Percentiles rank a stretch among this genome's conserved stretches.
phyloP scores from a whole-genome alignment of 1,140 invertebrate genomes.

The Ctenoplectra terminalis region DNA sequence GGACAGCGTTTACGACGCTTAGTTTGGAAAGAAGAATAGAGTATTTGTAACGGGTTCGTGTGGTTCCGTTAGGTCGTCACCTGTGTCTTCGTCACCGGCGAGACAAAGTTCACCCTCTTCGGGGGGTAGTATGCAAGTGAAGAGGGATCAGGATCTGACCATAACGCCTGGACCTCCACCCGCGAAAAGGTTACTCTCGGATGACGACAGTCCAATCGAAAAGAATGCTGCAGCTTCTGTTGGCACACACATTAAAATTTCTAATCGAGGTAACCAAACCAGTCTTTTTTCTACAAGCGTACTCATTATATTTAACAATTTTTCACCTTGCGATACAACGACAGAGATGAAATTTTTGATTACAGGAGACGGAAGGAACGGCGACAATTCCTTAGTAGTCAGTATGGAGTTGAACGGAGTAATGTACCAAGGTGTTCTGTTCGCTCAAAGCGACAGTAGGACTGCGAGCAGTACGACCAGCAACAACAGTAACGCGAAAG shows the following conservation, averaged over 20 bases:
- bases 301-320: no score
- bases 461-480: slow-evolving; percentile 51
- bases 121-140: slow-evolving; percentile 79
- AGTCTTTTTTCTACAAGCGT: no score
- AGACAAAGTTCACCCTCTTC: slow-evolving; percentile 74
- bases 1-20: background rate
- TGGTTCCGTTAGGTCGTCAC: slow-evolving; percentile 69
- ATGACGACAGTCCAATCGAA: slow-evolving; percentile 77
- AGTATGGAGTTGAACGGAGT: slow-evolving; percentile 98
- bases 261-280: slow-evolving; percentile 88
- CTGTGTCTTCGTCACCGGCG: slow-evolving; percentile 72
- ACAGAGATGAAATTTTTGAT: slow-evolving; percentile 36
- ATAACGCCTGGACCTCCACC: slow-evolving; percentile 83
- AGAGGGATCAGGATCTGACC: slow-evolving; percentile 85
- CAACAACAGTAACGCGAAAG: slow-evolving; percentile 66
- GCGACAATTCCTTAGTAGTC: slow-evolving; percentile 95
- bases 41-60: background rate
- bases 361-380: slow-evolving; percentile 87
- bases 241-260: slow-evolving; percentile 94
- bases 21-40: no score
- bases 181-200: slow-evolving; percentile 84
- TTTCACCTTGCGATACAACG: background rate
- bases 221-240: slow-evolving; percentile 66
- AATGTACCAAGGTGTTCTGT: slow-evolving; percentile 94
- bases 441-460: slow-evolving; percentile 85